A percentile compares a stretch with the other conserved stretches of the same genome.
phyloP scores from a whole-genome alignment of 2,797 vertebrate species.

The Chelonia mydas region DNA sequence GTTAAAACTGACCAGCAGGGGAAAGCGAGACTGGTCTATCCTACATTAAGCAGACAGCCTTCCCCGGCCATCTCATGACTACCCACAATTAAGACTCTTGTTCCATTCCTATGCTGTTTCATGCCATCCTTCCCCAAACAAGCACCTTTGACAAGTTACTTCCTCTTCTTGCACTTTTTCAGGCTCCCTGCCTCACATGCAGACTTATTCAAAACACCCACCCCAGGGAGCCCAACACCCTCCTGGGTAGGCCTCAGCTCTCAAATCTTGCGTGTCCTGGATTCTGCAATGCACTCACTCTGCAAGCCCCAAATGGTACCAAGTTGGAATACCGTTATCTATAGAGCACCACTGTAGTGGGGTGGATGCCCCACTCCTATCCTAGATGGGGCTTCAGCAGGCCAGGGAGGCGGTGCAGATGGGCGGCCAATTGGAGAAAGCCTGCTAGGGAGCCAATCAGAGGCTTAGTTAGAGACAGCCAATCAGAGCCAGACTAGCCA shows the following conservation, averaged over 20 bases:
- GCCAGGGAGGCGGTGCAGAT: too few relatives aligned
- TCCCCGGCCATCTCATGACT: background rate
- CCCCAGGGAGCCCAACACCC: background rate
- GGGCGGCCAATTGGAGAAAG: too few relatives aligned
- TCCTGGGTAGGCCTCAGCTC: background rate
- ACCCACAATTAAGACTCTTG: background rate
- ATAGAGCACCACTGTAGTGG: background rate
- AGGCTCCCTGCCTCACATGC: background rate
- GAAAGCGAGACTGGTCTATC: background rate
- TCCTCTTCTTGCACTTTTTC: background rate
- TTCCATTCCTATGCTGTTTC: background rate
- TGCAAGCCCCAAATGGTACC: background rate
- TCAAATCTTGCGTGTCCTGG: rapidly evolving
- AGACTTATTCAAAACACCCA: background rate
- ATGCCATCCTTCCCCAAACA: background rate
- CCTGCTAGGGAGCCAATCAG: too few relatives aligned
- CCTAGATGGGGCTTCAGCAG: too few relatives aligned
- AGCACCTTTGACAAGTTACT: background rate
- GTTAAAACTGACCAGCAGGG: background rate
- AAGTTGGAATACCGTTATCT: background rate
- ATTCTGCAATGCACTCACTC: background rate
- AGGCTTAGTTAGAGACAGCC: too few relatives aligned
- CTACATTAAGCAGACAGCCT: background rate
- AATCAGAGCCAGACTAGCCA: too few relatives aligned
- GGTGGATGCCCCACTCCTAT: too few relatives aligned